Base-by-base conservation (phyloP, 2,797 vertebrate genomes). In the Odontamblyopus rebecca region DNA sequence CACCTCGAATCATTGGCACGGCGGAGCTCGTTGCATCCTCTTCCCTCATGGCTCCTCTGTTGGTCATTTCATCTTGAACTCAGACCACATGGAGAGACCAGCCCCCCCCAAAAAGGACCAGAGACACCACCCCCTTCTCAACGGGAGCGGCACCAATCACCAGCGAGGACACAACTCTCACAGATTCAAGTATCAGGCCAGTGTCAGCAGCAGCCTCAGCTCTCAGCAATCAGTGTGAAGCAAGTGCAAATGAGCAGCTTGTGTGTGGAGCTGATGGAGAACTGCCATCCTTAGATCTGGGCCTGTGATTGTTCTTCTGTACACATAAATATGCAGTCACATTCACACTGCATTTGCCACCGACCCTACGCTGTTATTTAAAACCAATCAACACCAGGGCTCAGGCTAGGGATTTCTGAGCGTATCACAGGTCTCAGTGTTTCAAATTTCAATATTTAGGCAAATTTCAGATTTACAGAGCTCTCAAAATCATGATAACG, bases 221-320 rank as follows among this genome's bases (percentile, higher is more conserved):
- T 83, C 86, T 89, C 84, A 88, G 84, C 86, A 91, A 90, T 91
- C 85, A 92, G 86, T 84, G 90, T 82, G 87, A 90, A 91, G 78
- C 35, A 64, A 69, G 85, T 84, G 83, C 80, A 91, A 92, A 91
- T 88, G 86, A 88, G 81, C 82, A 88, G 88, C 82, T 78, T 88
- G 86, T 76, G 81, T 84, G 82, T 80, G 79, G 66, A 76, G 74
- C 70, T 85, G 74, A 83, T 70, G 48, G 56, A 72, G 68, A 77
- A 79, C 80, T 83, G 81, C 76, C 67, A 62, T 88, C 77, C 68
- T 67, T 81, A 68, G 79, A 80, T 30, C 65, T 70, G 44, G 70
- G 82, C 74, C 71, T 56, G 59, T 78, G 81, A 83, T 88, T 89
- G 84, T 87, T 89, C 86, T 84, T 81, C 69, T 77, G 85, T 81